Percentiles rank a stretch among this genome's conserved stretches.
phyloP scores from a whole-genome alignment of 2,888 invertebrate genomes.

The Andrena bicolor region DNA sequence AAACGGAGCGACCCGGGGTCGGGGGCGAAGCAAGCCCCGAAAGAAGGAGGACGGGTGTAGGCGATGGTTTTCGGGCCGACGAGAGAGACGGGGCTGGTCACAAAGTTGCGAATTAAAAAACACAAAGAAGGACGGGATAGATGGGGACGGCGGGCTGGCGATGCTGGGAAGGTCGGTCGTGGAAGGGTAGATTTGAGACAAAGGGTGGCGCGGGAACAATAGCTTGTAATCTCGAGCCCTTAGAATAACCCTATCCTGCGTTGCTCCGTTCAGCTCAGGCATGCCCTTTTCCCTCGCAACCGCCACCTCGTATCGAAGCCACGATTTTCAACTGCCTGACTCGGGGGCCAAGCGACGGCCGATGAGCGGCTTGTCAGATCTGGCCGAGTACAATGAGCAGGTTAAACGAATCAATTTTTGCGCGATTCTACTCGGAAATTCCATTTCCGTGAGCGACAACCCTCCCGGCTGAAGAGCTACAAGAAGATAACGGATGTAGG shows the following conservation, averaged over 20 bases:
- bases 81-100: slow-evolving; percentile 71
- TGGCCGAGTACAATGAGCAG: slow-evolving; percentile 76
- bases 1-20: slow-evolving; percentile 36
- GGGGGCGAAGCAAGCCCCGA: slow-evolving; percentile 14
- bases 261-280: slow-evolving; percentile 68
- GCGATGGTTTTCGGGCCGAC: slow-evolving; percentile 59
- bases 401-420: slow-evolving; percentile 84
- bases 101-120: slow-evolving; percentile 82
- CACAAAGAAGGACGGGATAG: slow-evolving; percentile 79
- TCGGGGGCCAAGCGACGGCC: slow-evolving; percentile 31
- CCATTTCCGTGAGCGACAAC: slow-evolving; percentile 75
- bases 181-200: slow-evolving; percentile 82
- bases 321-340: slow-evolving; percentile 59
- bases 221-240: slow-evolving; percentile 84
- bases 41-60: slow-evolving; percentile 26
- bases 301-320: slow-evolving; percentile 57
- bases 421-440: slow-evolving; percentile 78
- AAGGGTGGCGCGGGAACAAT: slow-evolving; percentile 83
- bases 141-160: slow-evolving; percentile 45
- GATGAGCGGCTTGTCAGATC: slow-evolving; percentile 73
- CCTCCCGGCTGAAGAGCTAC: slow-evolving; percentile 37
- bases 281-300: slow-evolving; percentile 60
- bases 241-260: slow-evolving; percentile 78
- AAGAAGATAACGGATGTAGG: slow-evolving; percentile 57
- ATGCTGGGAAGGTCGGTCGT: slow-evolving; percentile 49